Conservation (phyloP, 2,113 vertebrate genomes). For the Microtus montanus region DNA sequence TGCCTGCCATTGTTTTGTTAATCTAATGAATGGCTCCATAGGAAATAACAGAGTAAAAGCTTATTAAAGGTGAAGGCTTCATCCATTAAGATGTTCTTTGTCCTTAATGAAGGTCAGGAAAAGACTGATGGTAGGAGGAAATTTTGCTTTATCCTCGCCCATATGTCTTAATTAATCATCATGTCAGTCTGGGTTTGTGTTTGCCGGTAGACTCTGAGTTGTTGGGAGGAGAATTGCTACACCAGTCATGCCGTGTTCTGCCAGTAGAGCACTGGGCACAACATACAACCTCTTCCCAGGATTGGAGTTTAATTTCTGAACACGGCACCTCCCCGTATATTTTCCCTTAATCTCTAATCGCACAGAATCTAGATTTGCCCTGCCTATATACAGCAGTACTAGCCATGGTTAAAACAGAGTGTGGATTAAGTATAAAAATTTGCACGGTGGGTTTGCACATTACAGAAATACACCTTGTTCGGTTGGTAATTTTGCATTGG, state of each 20-base stretch:
- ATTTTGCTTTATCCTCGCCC: slow-evolving; percentile 73
- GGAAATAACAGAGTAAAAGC: slow-evolving; percentile 82
- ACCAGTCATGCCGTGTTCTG: not conserved
- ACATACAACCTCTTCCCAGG: not conserved
- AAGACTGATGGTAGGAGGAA: slow-evolving; percentile 78
- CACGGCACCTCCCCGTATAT: not conserved
- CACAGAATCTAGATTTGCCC: not conserved
- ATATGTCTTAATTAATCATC: slow-evolving; percentile 79
- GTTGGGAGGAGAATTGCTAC: slow-evolving; percentile 26
- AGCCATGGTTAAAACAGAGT: not conserved
- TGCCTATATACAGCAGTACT: not conserved
- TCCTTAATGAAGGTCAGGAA: slow-evolving; percentile 78
- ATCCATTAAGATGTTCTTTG: slow-evolving; percentile 77
- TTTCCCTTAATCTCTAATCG: slow-evolving; percentile 30
- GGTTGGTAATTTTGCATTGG: not conserved
- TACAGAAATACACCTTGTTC: not conserved
- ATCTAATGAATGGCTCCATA: slow-evolving; percentile 81
- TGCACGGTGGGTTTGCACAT: not conserved
- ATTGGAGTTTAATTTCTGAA: not conserved
- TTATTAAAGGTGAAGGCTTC: slow-evolving; percentile 81
- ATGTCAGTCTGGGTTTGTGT: slow-evolving; percentile 32
- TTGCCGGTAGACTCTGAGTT: slow-evolving; percentile 32
- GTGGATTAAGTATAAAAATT: not conserved
- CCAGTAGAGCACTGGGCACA: not conserved
- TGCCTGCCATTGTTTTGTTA: slow-evolving; percentile 81